Evolutionary conservation across 2,888 invertebrate species (phyloP), one percentile per base, ranked within the genome.

Genomic region (Cylloceria caligata): DNA sequence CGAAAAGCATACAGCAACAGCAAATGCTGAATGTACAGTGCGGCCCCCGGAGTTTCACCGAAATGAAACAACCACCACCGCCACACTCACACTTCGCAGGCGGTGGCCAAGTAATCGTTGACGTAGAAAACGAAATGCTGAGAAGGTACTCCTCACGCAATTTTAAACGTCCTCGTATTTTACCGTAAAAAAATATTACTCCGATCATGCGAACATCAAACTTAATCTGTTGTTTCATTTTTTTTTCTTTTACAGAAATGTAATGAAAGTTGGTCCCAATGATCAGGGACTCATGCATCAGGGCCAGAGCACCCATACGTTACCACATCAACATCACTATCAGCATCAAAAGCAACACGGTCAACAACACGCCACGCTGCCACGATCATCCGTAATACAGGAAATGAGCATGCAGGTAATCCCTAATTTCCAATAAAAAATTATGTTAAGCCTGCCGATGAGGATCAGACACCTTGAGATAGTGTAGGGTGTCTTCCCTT

Each of bases 81-180:
- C 96, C 97, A 88, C 97, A 97, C 89, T 96, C 96, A 21, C 97
- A 97, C 93, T 97, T 96, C 89, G 96, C 96, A 36, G 96, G 96
- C 88, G 96, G 96, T 83, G 96, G 96, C 2, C 97, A 96, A 91
- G 95, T 97, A 74, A 97, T 97, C 57, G 97, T 97, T 0, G 97
- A 97, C 89, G 96, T 97, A 0, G 97, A 97, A 89, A 95, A 95
- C 92, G 97, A 97, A 93, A 96, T 92, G 91, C 78, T 92, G 19
- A 88, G 91, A 69, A 91, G 92, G 92, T 64, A 6, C 19, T n/a
- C 2, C 1, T 21, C 6, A 11, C 21, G 24, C 47, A 19, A 47
- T 52, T 21, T 21, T 52, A 21, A 6, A 9, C 3, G 21, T 9
- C 13, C 27, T 24, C 13, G 3, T 9, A 13, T 30, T 16, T 13